Conservation (phyloP, 2,113 vertebrate species). For the Meles meles region DNA sequence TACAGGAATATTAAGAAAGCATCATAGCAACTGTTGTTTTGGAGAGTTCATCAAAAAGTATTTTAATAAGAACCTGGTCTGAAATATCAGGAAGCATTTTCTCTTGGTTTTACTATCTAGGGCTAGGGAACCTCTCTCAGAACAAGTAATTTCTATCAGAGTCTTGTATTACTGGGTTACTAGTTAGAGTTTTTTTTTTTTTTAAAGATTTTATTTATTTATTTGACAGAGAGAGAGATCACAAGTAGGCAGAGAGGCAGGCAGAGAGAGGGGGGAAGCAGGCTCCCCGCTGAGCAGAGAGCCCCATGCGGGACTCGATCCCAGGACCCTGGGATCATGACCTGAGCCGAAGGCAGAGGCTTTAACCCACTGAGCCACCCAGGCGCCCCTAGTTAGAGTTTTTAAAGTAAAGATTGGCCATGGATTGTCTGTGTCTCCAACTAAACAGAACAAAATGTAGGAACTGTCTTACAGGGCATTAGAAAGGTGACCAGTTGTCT, state of each 20-base stretch:
- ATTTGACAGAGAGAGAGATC: no score
- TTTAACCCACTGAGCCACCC: no score
- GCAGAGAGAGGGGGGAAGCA: no score
- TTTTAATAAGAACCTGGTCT: background rate
- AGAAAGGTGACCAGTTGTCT: background rate
- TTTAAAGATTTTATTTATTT: no score
- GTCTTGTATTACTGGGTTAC: background rate
- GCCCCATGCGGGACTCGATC: no score
- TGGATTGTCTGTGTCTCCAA: background rate
- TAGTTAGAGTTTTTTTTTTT: no score
- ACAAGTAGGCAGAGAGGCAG: no score
- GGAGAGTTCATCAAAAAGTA: background rate
- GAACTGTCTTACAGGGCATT: background rate
- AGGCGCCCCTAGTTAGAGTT: no score
- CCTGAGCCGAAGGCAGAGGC: no score
- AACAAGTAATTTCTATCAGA: background rate
- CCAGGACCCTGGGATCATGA: no score
- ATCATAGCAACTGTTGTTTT: background rate
- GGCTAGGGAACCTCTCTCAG: background rate
- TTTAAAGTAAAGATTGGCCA: background rate
- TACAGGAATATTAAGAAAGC: background rate
- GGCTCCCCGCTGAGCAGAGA: no score
- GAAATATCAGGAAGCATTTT: conserved; percentile 5
- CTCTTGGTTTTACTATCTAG: background rate
- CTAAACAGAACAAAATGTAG: background rate